Evolutionary conservation across 2,888 invertebrate species (phyloP).

Genomic region (Plutella xylostella): DNA sequence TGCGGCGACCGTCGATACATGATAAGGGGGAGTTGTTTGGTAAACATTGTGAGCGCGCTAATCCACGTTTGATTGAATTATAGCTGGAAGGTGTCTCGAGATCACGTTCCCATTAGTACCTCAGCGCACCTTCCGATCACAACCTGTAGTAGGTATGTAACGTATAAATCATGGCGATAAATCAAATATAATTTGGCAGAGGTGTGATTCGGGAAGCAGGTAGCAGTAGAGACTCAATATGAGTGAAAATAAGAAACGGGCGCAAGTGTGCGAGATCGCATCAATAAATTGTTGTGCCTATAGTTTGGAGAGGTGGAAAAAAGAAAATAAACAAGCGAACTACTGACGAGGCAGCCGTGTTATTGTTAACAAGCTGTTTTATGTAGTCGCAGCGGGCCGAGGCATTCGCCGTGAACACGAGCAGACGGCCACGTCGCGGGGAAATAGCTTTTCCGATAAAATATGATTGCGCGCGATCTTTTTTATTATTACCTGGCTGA

Average conservation of each 20-base stretch:
- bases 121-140: conserved; percentile 15
- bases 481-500: conserved; percentile 41
- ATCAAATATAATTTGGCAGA: not conserved
- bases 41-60: conserved; percentile 51
- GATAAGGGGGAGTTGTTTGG: conserved; percentile 30
- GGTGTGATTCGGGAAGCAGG: not conserved
- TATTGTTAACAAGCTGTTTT: conserved; percentile 47
- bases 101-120: conserved; percentile 44
- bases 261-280: conserved; percentile 11
- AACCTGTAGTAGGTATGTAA: conserved; percentile 12
- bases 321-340: conserved; percentile 8
- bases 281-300: conserved; percentile 6
- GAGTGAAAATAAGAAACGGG: not conserved
- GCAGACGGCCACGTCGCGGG: conserved; percentile 26
- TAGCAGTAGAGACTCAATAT: not conserved
- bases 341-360: conserved; percentile 19
- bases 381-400: conserved; percentile 40
- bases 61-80: conserved; percentile 64
- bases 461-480: conserved; percentile 57
- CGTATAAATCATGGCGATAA: not conserved
- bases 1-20: conserved; percentile 7
- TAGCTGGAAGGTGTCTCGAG: conserved; percentile 37
- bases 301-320: not conserved
- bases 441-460: conserved; percentile 53
- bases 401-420: conserved; percentile 34